Percentiles rank a stretch among this genome's conserved stretches.
Evolutionary conservation across 2,888 invertebrate species (phyloP).

Genomic region (Trissonchulus latispiculum): DNA sequence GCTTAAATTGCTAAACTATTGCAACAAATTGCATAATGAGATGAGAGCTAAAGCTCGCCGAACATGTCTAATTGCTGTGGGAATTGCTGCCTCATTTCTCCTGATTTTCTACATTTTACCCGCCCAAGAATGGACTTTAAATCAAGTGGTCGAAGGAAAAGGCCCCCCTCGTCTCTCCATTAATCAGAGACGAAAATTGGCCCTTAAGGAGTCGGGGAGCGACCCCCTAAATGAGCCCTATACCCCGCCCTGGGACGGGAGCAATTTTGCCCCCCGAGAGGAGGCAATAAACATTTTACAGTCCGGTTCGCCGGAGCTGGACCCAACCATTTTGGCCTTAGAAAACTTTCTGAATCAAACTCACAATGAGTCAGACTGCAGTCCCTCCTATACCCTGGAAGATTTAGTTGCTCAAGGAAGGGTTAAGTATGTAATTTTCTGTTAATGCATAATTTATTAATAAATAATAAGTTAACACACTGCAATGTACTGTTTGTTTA

Average conservation of each 20-base stretch:
- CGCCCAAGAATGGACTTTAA: no score
- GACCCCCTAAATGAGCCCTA: neutral
- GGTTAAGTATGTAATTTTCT: neutral
- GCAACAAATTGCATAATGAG: no score
- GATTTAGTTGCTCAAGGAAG: neutral
- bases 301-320: neutral
- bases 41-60: no score
- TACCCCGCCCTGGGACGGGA: neutral
- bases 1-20: no score
- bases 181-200: neutral
- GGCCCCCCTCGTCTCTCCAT: no score
- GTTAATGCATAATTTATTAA: no score
- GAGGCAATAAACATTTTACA: neutral
- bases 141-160: no score
- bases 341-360: neutral
- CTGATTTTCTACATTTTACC: no score
- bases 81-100: no score
- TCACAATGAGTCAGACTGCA: neutral
- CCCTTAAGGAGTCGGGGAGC: neutral
- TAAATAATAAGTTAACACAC: no score
- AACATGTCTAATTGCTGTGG: no score
- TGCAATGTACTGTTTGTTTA: no score
- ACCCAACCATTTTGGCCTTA: neutral
- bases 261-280: neutral
- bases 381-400: neutral